phyloP scores from a whole-genome alignment of 2,888 invertebrate genomes.

The Tetragnatha montana region DNA sequence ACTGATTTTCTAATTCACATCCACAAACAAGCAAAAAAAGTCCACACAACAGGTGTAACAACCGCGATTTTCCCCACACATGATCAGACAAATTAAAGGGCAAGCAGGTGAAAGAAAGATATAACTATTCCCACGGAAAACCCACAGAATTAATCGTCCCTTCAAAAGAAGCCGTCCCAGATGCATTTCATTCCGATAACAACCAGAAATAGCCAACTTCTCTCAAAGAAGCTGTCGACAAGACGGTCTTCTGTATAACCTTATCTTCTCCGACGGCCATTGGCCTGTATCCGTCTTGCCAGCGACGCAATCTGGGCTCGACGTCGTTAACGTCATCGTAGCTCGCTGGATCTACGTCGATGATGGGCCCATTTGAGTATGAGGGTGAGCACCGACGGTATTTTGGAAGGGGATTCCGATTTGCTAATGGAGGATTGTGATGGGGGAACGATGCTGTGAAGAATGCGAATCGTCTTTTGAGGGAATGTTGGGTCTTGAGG shows the following conservation, averaged over 20 bases:
- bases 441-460: not conserved
- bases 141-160: not conserved
- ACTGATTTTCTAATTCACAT: not conserved
- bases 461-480: not conserved
- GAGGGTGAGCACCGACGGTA: not conserved
- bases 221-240: conserved; percentile 13
- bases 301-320: not conserved
- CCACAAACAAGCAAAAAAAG: not conserved
- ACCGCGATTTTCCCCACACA: not conserved
- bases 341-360: not conserved
- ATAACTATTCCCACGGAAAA: not conserved
- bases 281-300: conserved; percentile 20
- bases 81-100: not conserved
- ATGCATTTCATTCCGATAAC: not conserved
- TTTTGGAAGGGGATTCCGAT: not conserved
- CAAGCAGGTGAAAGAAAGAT: not conserved
- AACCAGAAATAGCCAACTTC: not conserved
- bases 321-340: conserved; percentile 18
- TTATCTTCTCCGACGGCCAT: conserved; percentile 15
- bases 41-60: no score
- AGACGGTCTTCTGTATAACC: not conserved
- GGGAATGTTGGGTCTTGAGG: not conserved
- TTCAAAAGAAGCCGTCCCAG: not conserved
- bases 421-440: not conserved
- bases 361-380: not conserved